Evolutionary conservation across 2,888 invertebrate genomes (phyloP).

Genomic region (Leucoma salicis): DNA sequence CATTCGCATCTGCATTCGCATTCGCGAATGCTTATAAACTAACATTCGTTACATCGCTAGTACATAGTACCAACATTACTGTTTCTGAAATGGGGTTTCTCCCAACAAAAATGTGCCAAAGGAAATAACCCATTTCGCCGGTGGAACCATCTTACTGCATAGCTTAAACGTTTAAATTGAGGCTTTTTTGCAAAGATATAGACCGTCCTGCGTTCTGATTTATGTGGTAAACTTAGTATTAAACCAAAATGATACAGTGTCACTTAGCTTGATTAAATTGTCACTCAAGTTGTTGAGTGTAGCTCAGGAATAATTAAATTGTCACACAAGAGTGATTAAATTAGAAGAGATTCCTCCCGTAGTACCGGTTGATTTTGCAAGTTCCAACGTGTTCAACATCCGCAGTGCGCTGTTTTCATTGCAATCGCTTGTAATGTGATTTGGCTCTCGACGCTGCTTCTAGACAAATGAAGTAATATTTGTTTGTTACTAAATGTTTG

Average conservation of each 20-base stretch:
- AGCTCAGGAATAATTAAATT: too few species aligned
- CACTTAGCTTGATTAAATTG: too few species aligned
- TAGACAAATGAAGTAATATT: neutral
- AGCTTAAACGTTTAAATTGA: neutral
- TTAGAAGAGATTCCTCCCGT: too few species aligned
- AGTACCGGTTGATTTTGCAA: neutral
- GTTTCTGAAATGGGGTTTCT: neutral
- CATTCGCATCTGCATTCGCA: too few species aligned
- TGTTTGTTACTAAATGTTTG: neutral
- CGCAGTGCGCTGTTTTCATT: conserved; percentile 6
- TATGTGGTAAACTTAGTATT: too few species aligned
- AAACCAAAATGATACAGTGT: too few species aligned
- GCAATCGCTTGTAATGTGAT: conserved; percentile 4
- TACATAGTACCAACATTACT: conserved; percentile 2
- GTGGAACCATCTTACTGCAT: neutral
- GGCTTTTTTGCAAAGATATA: conserved; percentile 3
- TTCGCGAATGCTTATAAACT: too few species aligned
- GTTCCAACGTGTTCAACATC: conserved; percentile 3
- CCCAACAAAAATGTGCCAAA: neutral
- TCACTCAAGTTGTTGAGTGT: too few species aligned
- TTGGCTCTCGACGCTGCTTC: neutral
- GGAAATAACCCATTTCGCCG: conserved; percentile 8
- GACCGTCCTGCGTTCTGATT: too few species aligned
- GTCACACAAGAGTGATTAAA: too few species aligned
- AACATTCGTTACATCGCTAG: too few species aligned